Evolutionary conservation across 2,113 vertebrate species (phyloP), one percentile per base, ranked within the genome.

Genomic region (Ammodramus savannarum): DNA sequence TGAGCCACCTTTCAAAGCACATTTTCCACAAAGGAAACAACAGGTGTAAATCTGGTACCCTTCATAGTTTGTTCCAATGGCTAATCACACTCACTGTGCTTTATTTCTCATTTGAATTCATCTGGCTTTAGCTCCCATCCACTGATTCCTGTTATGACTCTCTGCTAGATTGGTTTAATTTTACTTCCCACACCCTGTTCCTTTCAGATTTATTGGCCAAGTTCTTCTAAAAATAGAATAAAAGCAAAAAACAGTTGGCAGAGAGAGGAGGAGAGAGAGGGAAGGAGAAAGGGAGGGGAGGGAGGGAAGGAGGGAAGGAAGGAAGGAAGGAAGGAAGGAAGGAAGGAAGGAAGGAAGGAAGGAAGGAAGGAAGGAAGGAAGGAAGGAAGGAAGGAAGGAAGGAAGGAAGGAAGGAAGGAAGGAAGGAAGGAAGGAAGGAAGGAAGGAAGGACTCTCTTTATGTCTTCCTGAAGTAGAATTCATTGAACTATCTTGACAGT

Each of bases 141-240:
- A 78, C 61, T 57, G 73, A 89, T 84, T 96, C 68, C 39, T 92
- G 75, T 93, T 96, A 93, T 68, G 83, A 78, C 39, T 94, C 79
- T 93, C 82, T 87, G 92, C 71, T 86, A 91, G 82, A 87, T 68
- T 84, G 75, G 82, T 96, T 96, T 93, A 93, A 94, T 91, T 95
- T 96, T 93, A 77, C 95, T 90, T 89, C 82, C 75, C 46, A 88
- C 69, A 87, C 36, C 57, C 32, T 72, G 25, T 91, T 92, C 80
- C 59, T 87, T 93, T 91, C 69, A 87, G 66, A 95, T 96, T 90
- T 95, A 95, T 92, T 87, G 87, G 38, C 58, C 54, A 80, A 85
- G 55, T 57, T 73, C 54, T 89, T 91, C 89, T 77, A 85, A 91
- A 96, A 94, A 83, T 73, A 93, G 77, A 84, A 86, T 52, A 87